Evolutionary conservation across 2,113 vertebrate species (phyloP).

Genomic region (Semnopithecus entellus): DNA sequence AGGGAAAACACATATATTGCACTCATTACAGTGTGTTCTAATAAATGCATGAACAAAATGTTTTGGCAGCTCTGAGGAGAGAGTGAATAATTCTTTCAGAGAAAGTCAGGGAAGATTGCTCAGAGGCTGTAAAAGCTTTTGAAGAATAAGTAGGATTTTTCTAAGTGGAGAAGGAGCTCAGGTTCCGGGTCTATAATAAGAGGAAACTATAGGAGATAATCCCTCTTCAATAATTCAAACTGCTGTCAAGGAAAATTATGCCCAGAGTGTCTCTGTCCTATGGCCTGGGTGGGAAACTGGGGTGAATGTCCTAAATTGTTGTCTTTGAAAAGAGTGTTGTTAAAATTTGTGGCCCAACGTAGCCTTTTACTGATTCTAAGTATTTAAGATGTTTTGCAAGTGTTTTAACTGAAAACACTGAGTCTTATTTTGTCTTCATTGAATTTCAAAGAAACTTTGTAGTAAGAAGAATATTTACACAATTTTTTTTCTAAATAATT

Average conservation of each 20-base stretch:
- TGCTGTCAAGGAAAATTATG: neutral
- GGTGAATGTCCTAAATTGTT: neutral
- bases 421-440: slow-evolving; percentile 24
- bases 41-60: neutral
- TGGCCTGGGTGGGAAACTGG: neutral
- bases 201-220: neutral
- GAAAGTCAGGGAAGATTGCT: neutral
- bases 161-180: neutral
- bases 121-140: neutral
- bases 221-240: neutral
- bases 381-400: neutral
- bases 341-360: neutral
- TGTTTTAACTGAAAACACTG: neutral
- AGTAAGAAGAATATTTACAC: neutral
- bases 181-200: neutral
- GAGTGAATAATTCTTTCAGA: neutral
- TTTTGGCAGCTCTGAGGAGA: neutral
- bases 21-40: neutral
- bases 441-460: neutral
- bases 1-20: neutral
- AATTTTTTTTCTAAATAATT: neutral
- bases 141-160: neutral
- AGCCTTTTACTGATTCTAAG: neutral
- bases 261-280: neutral
- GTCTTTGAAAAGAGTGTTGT: neutral